These are phyloP conservation scores for Tetrapedia diversipes DNA, from an alignment of 2,888 invertebrate species.

Conservation along the genomic window DNA sequence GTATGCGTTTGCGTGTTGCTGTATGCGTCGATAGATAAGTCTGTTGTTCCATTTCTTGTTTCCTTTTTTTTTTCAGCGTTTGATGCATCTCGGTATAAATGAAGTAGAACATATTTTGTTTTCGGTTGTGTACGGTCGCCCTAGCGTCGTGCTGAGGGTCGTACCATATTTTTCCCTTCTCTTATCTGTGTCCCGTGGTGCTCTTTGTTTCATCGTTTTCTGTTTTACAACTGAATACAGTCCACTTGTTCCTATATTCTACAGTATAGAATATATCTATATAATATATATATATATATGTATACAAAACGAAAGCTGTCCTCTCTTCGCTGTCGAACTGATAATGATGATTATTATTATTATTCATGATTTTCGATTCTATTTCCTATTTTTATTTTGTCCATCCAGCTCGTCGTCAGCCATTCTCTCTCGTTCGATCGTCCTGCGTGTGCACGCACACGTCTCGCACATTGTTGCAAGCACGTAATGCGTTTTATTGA, in stretches of 20 bases:
- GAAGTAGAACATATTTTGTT: slow-evolving; percentile 20
- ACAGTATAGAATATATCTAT: slow-evolving; percentile 39
- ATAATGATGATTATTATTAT: too few relatives aligned
- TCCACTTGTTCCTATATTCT: slow-evolving; percentile 37
- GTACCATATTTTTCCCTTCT: slow-evolving; percentile 46
- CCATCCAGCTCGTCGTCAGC: slow-evolving; percentile 36
- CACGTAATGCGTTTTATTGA: slow-evolving; percentile 10
- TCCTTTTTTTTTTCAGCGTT: slow-evolving; percentile 43
- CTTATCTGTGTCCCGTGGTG: slow-evolving; percentile 2
- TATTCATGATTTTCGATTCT: slow-evolving; percentile 9
- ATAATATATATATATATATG: slow-evolving; percentile 28
- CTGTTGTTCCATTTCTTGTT: slow-evolving; percentile 24
- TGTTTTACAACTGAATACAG: slow-evolving; percentile 8
- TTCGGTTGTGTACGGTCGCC: slow-evolving; percentile 42
- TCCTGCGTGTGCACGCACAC: background rate
- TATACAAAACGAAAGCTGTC: slow-evolving; percentile 57
- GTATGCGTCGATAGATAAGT: slow-evolving; percentile 51
- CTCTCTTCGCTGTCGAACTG: slow-evolving; percentile 41
- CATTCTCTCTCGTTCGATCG: slow-evolving; percentile 32
- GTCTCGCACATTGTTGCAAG: slow-evolving; percentile 27
- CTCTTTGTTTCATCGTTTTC: background rate
- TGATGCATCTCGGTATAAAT: slow-evolving; percentile 28
- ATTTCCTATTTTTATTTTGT: slow-evolving; percentile 16
- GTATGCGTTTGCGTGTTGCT: slow-evolving; percentile 56
- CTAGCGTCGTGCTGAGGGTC: slow-evolving; percentile 73